Conservation (phyloP, 2,113 vertebrate genomes). For the Athene noctua region DNA sequence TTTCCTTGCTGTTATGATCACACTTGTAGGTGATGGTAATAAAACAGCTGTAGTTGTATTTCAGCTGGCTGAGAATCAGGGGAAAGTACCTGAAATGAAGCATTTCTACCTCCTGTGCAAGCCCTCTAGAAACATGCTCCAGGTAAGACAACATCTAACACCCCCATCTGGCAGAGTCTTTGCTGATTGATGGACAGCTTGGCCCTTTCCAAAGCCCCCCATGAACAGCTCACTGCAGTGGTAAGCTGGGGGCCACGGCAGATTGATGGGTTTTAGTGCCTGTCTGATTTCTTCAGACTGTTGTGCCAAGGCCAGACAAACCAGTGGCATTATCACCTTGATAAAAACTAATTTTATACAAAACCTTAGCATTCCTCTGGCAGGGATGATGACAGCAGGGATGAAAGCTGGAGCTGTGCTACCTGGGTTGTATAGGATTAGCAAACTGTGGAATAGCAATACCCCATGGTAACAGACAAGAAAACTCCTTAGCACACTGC, state of each 20-base stretch:
- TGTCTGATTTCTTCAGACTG: background rate
- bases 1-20: conserved; percentile 8
- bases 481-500: background rate
- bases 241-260: background rate
- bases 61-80: background rate
- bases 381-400: background rate
- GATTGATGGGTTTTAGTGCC: background rate
- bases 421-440: background rate
- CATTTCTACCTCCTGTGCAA: background rate
- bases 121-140: background rate
- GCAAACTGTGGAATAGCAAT: background rate
- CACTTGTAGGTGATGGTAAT: background rate
- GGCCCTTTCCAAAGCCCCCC: background rate
- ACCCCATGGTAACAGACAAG: background rate
- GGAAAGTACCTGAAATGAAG: background rate
- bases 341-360: background rate
- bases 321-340: background rate
- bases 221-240: background rate
- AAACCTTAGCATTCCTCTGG: background rate
- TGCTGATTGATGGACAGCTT: background rate
- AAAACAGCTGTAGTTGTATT: background rate
- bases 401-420: background rate
- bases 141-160: background rate
- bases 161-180: background rate
- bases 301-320: background rate